These are phyloP conservation scores for Sicus ferrugineus DNA, from an alignment of 2,888 invertebrate genomes.

Conservation along the genomic window DNA sequence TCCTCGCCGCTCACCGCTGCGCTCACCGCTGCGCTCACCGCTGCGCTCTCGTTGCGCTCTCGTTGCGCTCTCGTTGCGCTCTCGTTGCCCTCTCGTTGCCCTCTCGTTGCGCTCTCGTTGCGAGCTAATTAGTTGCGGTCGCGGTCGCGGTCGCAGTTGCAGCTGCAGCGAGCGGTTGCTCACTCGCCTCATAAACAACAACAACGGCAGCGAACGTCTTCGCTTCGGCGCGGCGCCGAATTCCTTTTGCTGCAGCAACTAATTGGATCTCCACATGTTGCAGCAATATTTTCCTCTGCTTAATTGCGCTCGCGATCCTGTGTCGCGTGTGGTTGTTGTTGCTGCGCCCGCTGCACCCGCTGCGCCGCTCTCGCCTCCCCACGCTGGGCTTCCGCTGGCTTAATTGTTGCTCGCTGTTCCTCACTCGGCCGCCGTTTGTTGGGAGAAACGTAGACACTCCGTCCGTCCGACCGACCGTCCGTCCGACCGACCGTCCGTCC, in stretches of 20 bases:
- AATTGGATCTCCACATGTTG: constrained; percentile 26
- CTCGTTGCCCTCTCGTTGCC: background rate
- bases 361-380: background rate
- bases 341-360: constrained; percentile 2
- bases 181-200: background rate
- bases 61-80: background rate
- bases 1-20: background rate
- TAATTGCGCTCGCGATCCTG: constrained; percentile 32
- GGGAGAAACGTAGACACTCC: background rate
- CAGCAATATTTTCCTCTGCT: constrained; percentile 38
- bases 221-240: background rate
- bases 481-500: background rate
- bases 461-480: background rate
- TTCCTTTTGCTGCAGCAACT: background rate
- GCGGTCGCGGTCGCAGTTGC: constrained; percentile 11
- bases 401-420: constrained; percentile 26
- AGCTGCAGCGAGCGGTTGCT: constrained; percentile 11
- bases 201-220: constrained; percentile 3
- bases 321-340: constrained; percentile 20
- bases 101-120: background rate
- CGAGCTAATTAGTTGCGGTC: background rate
- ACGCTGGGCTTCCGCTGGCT: background rate
- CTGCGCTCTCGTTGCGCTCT: background rate
- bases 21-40: background rate
- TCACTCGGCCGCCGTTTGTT: constrained; percentile 17